Evolutionary conservation across 1,140 invertebrate species (phyloP).

Genomic region (Drosophila nebulosa): DNA sequence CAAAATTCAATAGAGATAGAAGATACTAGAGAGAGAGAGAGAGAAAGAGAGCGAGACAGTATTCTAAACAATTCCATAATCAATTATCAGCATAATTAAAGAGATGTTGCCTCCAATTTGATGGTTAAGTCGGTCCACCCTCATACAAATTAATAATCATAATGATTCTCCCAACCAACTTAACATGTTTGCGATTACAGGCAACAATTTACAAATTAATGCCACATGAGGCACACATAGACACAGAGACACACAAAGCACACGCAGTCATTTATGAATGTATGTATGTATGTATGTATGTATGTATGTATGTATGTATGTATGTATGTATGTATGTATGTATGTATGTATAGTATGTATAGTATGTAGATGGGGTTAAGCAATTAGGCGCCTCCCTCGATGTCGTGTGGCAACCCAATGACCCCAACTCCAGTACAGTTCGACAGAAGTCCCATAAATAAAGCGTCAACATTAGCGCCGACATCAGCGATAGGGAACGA

Average conservation of each 20-base stretch:
- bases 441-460: slow-evolving; percentile 32
- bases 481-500: slow-evolving; percentile 23
- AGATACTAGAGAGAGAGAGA: background rate
- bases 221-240: slow-evolving; percentile 65
- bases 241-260: slow-evolving; percentile 3
- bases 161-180: slow-evolving; percentile 41
- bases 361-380: background rate
- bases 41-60: background rate
- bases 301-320: background rate
- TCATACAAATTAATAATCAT: slow-evolving; percentile 73
- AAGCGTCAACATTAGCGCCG: slow-evolving; percentile 50
- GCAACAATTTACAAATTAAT: slow-evolving; percentile 77
- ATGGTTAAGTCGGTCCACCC: slow-evolving; percentile 35
- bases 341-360: background rate
- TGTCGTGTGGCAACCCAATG: slow-evolving; percentile 24
- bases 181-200: slow-evolving; percentile 67
- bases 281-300: background rate
- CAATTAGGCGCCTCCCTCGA: slow-evolving; percentile 63
- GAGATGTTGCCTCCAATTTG: slow-evolving; percentile 18
- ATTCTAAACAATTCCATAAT: slow-evolving; percentile 33
- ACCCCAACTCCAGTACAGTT: background rate
- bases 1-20: background rate
- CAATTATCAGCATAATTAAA: slow-evolving; percentile 68
- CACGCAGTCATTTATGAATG: background rate
- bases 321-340: background rate